Evolutionary conservation across 2,888 invertebrate species (phyloP).

Genomic region (Malthinus flaveolus): DNA sequence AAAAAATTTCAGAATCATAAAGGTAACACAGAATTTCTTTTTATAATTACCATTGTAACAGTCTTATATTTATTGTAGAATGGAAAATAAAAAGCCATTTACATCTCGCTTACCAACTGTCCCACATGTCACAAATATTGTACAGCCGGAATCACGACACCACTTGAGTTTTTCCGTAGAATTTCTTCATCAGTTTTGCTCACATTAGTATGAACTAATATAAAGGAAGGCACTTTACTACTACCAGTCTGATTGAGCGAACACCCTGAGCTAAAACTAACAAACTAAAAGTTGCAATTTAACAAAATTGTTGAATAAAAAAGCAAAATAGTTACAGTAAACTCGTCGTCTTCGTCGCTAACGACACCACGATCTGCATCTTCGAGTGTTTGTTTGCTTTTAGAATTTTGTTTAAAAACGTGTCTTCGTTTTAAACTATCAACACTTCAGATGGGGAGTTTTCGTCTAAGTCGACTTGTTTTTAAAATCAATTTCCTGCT

Average conservation of each 20-base stretch:
- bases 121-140: too few species aligned
- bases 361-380: slow-evolving; percentile 91
- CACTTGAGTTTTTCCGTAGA: slow-evolving; percentile 54
- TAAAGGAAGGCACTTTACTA: slow-evolving; percentile 46
- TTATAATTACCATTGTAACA: too few species aligned
- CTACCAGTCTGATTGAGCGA: slow-evolving; percentile 68
- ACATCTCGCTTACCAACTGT: too few species aligned
- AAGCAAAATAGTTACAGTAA: slow-evolving; percentile 60
- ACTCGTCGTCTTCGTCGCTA: slow-evolving; percentile 89
- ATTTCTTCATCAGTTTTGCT: slow-evolving; percentile 61
- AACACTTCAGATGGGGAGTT: slow-evolving; percentile 67
- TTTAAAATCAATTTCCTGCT: slow-evolving; percentile 46
- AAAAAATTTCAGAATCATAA: too few species aligned
- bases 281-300: slow-evolving; percentile 60
- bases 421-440: slow-evolving; percentile 59
- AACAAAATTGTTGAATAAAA: background rate
- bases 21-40: too few species aligned
- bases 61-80: too few species aligned
- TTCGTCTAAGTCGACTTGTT: slow-evolving; percentile 67
- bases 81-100: too few species aligned
- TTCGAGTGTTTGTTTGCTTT: slow-evolving; percentile 62
- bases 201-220: slow-evolving; percentile 30
- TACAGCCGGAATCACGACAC: slow-evolving; percentile 57
- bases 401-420: slow-evolving; percentile 45
- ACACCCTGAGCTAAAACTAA: slow-evolving; percentile 87